Percentiles rank a stretch among this genome's conserved stretches.
phyloP scores from a whole-genome alignment of 2,888 invertebrate genomes.

The Acrobasis consociella region DNA sequence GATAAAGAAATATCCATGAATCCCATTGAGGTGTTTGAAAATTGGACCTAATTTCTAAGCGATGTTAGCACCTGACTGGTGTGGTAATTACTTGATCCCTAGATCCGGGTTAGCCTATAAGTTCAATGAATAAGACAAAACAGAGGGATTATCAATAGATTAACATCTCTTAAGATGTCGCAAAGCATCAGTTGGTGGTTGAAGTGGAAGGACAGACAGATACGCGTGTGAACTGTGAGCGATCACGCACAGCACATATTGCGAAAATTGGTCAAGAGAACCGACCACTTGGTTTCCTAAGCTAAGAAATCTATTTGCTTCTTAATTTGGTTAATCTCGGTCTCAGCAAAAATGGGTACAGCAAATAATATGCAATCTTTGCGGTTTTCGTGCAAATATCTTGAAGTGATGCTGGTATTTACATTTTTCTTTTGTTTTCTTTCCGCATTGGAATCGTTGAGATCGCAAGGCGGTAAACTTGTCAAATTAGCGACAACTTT shows the following conservation, averaged over 20 bases:
- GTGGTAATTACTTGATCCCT: no score
- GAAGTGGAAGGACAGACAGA: no score
- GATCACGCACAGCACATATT: conserved; percentile 19
- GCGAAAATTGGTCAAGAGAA: conserved; percentile 22
- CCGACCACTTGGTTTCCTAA: conserved; percentile 23
- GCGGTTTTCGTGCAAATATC: conserved; percentile 22
- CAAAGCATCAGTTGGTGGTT: no score
- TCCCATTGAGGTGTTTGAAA: no score
- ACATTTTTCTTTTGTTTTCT: conserved; percentile 9
- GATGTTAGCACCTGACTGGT: no score
- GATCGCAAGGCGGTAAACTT: neutral
- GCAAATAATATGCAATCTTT: conserved; percentile 22
- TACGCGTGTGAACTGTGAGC: conserved; percentile 15
- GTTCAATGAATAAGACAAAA: no score
- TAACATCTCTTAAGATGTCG: neutral
- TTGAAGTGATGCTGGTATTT: conserved; percentile 5
- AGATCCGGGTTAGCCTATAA: no score
- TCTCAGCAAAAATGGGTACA: conserved; percentile 19
- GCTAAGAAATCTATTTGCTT: conserved; percentile 27
- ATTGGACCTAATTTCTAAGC: no score
- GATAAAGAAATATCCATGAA: no score
- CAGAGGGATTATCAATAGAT: neutral
- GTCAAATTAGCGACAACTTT: no score
- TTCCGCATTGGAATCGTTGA: neutral
- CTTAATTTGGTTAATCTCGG: conserved; percentile 20